Percentiles rank a stretch among this genome's conserved stretches.
phyloP scores from a whole-genome alignment of 2,888 invertebrate genomes.

The Reticulitermes lucifugus region DNA sequence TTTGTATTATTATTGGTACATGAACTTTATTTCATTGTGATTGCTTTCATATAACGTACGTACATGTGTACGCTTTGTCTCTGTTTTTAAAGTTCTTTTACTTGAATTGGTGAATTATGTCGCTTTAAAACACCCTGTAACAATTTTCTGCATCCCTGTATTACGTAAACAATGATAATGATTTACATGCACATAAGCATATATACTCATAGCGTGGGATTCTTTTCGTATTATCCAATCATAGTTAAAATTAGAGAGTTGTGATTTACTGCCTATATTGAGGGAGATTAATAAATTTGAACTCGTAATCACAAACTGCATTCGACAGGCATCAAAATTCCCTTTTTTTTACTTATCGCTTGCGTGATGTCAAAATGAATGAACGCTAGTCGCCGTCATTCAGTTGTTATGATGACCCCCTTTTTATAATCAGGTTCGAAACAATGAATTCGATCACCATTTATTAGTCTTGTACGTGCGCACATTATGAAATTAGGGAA shows the following conservation, averaged over 20 bases:
- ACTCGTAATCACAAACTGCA: constrained; percentile 31
- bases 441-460: constrained; percentile 31
- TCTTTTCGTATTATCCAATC: background rate
- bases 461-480: constrained; percentile 6
- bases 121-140: background rate
- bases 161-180: background rate
- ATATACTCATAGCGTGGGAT: background rate
- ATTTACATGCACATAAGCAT: background rate
- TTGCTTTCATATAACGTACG: too few species aligned
- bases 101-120: too few species aligned
- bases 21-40: too few species aligned
- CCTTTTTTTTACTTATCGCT: background rate
- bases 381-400: constrained; percentile 15
- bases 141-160: background rate
- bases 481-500: constrained; percentile 7
- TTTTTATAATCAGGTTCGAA: constrained; percentile 26
- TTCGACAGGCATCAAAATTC: constrained; percentile 28
- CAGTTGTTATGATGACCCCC: constrained; percentile 8
- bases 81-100: too few species aligned
- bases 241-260: background rate
- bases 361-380: constrained; percentile 28
- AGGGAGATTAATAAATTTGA: constrained; percentile 26
- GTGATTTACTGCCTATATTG: constrained; percentile 5
- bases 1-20: too few species aligned
- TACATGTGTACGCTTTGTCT: too few species aligned